phyloP scores from a whole-genome alignment of 2,797 vertebrate species.

The Chromis chromis region DNA sequence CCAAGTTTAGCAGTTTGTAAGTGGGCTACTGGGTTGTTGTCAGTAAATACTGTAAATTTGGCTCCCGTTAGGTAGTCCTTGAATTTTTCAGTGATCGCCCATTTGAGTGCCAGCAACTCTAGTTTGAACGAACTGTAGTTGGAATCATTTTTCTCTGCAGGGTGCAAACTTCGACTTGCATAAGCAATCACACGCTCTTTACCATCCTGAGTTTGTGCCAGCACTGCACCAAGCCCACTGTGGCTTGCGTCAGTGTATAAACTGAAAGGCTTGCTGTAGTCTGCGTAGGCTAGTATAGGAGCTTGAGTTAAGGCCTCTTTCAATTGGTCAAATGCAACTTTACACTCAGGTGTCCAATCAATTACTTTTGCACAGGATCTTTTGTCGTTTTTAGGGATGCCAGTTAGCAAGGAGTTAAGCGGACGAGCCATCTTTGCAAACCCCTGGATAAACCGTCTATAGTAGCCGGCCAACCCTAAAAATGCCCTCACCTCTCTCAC shows the following conservation, averaged over 20 bases:
- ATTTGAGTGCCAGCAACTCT: neutral
- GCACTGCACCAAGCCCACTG: neutral
- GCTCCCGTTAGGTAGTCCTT: neutral
- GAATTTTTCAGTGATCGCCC: neutral
- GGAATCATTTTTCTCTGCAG: neutral
- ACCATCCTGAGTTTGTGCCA: neutral
- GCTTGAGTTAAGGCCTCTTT: neutral
- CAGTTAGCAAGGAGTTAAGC: neutral
- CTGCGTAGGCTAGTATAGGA: neutral
- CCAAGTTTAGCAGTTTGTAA: neutral
- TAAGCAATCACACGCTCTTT: neutral
- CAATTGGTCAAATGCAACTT: neutral
- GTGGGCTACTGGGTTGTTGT: slow-evolving; percentile 2
- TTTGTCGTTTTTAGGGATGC: neutral
- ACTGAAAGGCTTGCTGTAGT: neutral
- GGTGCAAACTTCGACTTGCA: neutral
- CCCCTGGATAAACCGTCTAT: too few species aligned
- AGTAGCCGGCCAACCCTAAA: too few species aligned
- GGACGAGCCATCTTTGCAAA: too few species aligned
- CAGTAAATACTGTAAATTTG: rapidly evolving
- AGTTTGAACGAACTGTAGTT: slow-evolving; percentile 19
- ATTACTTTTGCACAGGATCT: neutral
- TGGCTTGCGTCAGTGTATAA: slow-evolving; percentile 5
- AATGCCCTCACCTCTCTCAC: too few species aligned
- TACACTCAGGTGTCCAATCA: neutral